Conservation (phyloP, 2,888 invertebrate species). For the Hypselothyrea guttata region DNA sequence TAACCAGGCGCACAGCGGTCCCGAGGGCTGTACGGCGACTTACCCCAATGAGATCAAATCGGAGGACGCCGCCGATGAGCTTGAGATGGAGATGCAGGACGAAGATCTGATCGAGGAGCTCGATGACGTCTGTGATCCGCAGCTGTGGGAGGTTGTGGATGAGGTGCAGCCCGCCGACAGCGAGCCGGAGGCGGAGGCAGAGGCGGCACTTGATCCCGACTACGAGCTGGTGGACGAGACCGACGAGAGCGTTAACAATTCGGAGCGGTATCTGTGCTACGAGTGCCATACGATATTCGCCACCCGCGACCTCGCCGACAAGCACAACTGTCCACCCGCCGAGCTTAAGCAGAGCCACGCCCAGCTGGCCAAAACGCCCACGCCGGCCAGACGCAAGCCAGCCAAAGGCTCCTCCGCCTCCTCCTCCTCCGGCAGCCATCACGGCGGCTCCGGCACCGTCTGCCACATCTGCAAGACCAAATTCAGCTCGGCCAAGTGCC, state of each 20-base stretch:
- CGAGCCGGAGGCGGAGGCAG: not conserved
- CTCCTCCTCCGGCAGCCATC: not conserved
- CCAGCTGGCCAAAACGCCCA: constrained; percentile 26
- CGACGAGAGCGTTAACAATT: constrained; percentile 23
- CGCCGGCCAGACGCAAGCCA: constrained; percentile 32
- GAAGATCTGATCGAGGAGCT: constrained; percentile 37
- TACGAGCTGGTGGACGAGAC: not conserved
- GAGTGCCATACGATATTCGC: constrained; percentile 73
- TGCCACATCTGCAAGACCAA: constrained; percentile 87
- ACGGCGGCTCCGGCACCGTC: constrained; percentile 18
- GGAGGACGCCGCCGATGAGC: constrained; percentile 20
- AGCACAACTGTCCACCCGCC: constrained; percentile 61
- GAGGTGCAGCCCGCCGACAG: constrained; percentile 1
- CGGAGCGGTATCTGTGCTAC: constrained; percentile 72
- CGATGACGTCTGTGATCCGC: constrained; percentile 25
- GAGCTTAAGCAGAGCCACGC: constrained; percentile 22
- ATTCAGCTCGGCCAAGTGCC: constrained; percentile 86
- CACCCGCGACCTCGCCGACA: constrained; percentile 66
- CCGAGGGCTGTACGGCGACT: constrained; percentile 21
- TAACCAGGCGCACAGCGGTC: constrained; percentile 28
- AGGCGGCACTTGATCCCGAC: not conserved
- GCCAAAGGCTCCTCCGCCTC: constrained; percentile 1
- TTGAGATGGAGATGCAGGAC: constrained; percentile 17
- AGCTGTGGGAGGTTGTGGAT: constrained; percentile 58
- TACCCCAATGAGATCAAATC: constrained; percentile 27